phyloP scores from a whole-genome alignment of 2,888 invertebrate species.

The Lampropteryx suffumata region DNA sequence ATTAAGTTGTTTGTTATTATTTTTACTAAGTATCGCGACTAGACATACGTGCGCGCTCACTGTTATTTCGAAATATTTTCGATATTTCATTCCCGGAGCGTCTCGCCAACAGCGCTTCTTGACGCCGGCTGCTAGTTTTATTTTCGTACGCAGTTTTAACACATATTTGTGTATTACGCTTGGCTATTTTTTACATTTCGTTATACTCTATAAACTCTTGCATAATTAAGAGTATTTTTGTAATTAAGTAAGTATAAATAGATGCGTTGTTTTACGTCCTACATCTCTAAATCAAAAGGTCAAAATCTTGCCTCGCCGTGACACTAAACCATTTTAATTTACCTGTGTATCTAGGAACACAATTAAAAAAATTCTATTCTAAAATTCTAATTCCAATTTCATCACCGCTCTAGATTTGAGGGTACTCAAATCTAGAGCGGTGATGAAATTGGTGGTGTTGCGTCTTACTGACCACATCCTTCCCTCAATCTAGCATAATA shows the following conservation, averaged over 20 bases:
- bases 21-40: slow-evolving; percentile 27
- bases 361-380: no score
- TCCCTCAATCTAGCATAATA: no score
- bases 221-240: background rate
- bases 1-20: slow-evolving; percentile 17
- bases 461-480: no score
- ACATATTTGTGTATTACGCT: slow-evolving; percentile 45
- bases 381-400: no score
- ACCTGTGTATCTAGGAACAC: no score
- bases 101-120: slow-evolving; percentile 41
- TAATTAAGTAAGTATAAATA: background rate
- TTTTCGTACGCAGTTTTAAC: slow-evolving; percentile 48
- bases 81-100: slow-evolving; percentile 45
- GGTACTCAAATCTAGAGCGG: no score
- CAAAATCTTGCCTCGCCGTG: no score
- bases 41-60: slow-evolving; percentile 34
- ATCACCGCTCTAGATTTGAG: no score
- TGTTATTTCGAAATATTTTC: slow-evolving; percentile 48
- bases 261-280: slow-evolving; percentile 1
- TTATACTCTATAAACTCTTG: background rate
- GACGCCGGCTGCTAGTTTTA: slow-evolving; percentile 46
- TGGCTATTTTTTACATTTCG: slow-evolving; percentile 4
- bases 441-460: no score
- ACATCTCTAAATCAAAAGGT: slow-evolving; percentile 5
- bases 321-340: no score